Evolutionary conservation across 2,888 invertebrate species (phyloP).

Genomic region (Ephialtes manifestator): DNA sequence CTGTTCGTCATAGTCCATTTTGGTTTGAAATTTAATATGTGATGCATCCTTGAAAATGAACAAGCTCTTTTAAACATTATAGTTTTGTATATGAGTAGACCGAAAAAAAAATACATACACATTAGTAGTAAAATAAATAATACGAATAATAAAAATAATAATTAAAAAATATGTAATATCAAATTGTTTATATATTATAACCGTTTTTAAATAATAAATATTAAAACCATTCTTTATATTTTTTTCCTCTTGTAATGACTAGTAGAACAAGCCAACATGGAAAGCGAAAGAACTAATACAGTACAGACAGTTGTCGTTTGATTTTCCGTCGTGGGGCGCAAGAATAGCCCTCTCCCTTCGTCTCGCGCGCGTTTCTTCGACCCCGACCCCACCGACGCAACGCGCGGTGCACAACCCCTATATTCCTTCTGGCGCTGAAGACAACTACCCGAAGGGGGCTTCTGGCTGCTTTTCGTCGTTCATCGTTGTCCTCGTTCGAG

Average conservation of each 20-base stretch:
- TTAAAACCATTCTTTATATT: too few species aligned
- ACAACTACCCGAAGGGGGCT: conserved; percentile 81
- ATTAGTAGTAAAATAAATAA: too few species aligned
- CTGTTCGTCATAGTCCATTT: too few species aligned
- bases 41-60: too few species aligned
- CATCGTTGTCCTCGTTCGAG: conserved; percentile 41
- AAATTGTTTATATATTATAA: too few species aligned
- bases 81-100: too few species aligned
- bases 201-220: too few species aligned
- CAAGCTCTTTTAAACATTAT: too few species aligned
- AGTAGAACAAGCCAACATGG: conserved; percentile 50
- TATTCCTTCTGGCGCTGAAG: conserved; percentile 80
- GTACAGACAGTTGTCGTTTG: conserved; percentile 10
- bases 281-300: conserved; percentile 42
- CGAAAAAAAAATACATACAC: too few species aligned
- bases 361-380: conserved; percentile 71
- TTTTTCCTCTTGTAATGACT: conserved; percentile 43
- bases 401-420: conserved; percentile 78
- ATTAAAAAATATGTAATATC: too few species aligned
- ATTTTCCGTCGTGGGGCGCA: conserved; percentile 60
- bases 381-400: conserved; percentile 76
- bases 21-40: too few species aligned
- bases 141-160: too few species aligned
- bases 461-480: conserved; percentile 78
- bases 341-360: conserved; percentile 70